Conservation (phyloP, 2,113 vertebrate genomes). For the Meles meles region DNA sequence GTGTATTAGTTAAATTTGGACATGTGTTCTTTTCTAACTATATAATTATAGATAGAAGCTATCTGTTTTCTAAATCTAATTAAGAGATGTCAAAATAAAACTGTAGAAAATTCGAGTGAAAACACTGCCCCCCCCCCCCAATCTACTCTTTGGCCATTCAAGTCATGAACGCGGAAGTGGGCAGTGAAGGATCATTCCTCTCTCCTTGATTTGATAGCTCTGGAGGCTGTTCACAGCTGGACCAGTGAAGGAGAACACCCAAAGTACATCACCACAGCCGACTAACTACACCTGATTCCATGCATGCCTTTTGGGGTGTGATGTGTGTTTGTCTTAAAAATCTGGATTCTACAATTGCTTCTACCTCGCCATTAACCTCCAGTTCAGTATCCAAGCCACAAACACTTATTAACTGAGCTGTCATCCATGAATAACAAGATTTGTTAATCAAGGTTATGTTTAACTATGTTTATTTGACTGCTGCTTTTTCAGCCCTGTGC, state of each 20-base stretch:
- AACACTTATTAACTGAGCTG: slow-evolving; percentile 92
- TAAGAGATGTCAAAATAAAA: slow-evolving; percentile 64
- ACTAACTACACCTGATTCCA: slow-evolving; percentile 46
- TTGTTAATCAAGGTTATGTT: slow-evolving; percentile 85
- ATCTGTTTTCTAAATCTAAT: slow-evolving; percentile 70
- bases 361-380: slow-evolving; percentile 76
- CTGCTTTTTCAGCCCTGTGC: slow-evolving; percentile 46
- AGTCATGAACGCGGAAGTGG: slow-evolving; percentile 37
- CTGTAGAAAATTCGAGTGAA: slow-evolving; percentile 6
- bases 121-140: neutral
- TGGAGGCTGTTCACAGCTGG: slow-evolving; percentile 53
- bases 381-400: slow-evolving; percentile 72
- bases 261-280: slow-evolving; percentile 20
- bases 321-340: slow-evolving; percentile 74
- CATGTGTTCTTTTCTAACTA: slow-evolving; percentile 60
- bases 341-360: slow-evolving; percentile 68
- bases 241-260: slow-evolving; percentile 66
- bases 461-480: slow-evolving; percentile 78
- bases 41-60: slow-evolving; percentile 14
- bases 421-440: slow-evolving; percentile 89
- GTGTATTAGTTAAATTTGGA: slow-evolving; percentile 22
- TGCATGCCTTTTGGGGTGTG: slow-evolving; percentile 51
- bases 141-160: neutral
- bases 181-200: neutral
- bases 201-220: neutral